Evolutionary conservation across 2,888 invertebrate species (phyloP).

Genomic region (Plusia festucae): DNA sequence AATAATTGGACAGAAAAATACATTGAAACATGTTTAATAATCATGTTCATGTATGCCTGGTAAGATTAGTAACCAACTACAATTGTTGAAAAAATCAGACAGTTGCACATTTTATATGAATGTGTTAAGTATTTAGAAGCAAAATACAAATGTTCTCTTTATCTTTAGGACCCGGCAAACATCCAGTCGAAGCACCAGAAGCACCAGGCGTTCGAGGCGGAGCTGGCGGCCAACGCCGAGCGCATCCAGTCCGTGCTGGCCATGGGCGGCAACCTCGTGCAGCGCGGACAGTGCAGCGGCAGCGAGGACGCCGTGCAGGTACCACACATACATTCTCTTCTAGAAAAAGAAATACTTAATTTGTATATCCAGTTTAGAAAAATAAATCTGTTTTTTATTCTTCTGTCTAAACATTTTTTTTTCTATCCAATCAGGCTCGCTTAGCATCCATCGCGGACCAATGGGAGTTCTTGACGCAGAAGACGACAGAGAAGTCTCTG

Average conservation of each 20-base stretch:
- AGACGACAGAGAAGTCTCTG: conserved; percentile 99
- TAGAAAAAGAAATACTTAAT: too few species aligned
- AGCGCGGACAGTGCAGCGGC: conserved; percentile 98
- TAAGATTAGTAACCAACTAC: neutral
- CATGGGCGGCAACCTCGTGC: conserved; percentile 98
- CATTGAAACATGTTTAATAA: too few species aligned
- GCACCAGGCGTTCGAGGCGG: conserved; percentile 99
- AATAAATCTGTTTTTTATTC: too few species aligned
- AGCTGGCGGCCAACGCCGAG: conserved; percentile 99
- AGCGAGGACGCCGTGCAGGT: conserved; percentile 99
- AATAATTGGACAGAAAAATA: too few species aligned
- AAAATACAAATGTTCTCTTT: neutral
- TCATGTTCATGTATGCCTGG: too few species aligned
- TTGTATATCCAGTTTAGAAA: too few species aligned
- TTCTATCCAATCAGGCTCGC: conserved; percentile 81
- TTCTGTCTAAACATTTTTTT: too few species aligned
- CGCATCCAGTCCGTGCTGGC: conserved; percentile 98
- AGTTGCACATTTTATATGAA: conserved; percentile 3
- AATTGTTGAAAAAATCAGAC: neutral
- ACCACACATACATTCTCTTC: conserved; percentile 16
- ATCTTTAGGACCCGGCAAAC: conserved; percentile 94
- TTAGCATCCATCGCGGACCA: conserved; percentile 98
- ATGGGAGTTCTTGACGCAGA: conserved; percentile 99
- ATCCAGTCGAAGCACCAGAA: conserved; percentile 99
- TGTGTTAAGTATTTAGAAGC: too few species aligned